These are phyloP conservation scores for Piezodorus guildinii DNA, from an alignment of 1,140 invertebrate genomes.

Conservation along the genomic window DNA sequence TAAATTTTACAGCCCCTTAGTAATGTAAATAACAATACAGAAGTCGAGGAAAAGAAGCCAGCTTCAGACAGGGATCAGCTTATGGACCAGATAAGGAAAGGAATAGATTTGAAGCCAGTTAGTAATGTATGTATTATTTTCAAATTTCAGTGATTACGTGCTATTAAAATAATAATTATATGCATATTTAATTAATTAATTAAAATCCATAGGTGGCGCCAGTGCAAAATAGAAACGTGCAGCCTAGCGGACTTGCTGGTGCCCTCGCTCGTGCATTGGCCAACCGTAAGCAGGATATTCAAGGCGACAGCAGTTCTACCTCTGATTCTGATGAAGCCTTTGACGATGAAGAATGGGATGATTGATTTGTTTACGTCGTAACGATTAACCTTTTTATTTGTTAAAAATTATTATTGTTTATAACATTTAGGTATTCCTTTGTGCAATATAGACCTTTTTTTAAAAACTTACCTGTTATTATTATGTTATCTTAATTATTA, in stretches of 20 bases:
- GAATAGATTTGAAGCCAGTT: constrained; percentile 55
- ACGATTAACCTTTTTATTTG: not conserved
- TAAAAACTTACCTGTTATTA: not conserved
- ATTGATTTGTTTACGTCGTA: not conserved
- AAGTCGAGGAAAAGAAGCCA: not conserved
- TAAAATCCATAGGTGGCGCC: not conserved
- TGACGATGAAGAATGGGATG: constrained; percentile 42
- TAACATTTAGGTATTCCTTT: not conserved
- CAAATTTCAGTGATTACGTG: too few species aligned
- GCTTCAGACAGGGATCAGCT: constrained; percentile 52
- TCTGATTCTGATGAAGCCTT: constrained; percentile 33
- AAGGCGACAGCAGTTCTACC: constrained; percentile 44
- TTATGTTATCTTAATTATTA: not conserved
- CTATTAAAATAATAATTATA: too few species aligned
- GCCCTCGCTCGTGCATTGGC: constrained; percentile 65
- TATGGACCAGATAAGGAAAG: constrained; percentile 66
- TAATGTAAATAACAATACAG: not conserved
- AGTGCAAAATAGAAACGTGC: not conserved
- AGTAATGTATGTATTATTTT: constrained; percentile 27
- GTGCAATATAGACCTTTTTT: not conserved
- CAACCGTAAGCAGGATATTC: constrained; percentile 55
- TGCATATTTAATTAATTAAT: too few species aligned
- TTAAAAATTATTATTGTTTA: not conserved
- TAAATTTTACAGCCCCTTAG: constrained; percentile 1
- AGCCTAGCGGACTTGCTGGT: constrained; percentile 52